phyloP scores from a whole-genome alignment of 2,797 vertebrate genomes.

The Phrynocephalus vlangalii region DNA sequence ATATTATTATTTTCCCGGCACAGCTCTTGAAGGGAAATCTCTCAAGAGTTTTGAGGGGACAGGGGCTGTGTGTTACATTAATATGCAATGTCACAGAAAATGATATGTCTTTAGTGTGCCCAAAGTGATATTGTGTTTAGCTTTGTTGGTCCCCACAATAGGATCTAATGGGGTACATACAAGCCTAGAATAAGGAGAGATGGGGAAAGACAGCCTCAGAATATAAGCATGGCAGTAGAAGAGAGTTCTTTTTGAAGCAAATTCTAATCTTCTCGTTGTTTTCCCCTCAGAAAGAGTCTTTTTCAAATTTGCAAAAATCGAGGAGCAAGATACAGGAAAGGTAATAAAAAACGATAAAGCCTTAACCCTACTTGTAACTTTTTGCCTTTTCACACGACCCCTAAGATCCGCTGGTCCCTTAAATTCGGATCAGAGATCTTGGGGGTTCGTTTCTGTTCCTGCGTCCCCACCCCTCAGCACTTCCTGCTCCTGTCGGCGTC shows the following conservation, averaged over 20 bases:
- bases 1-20: background rate
- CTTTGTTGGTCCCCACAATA: background rate
- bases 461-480: too few species aligned
- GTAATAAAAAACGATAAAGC: slow-evolving; percentile 40
- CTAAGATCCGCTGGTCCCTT: too few species aligned
- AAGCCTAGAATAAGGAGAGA: background rate
- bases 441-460: too few species aligned
- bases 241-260: background rate
- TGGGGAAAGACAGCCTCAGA: too few species aligned
- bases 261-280: background rate
- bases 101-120: background rate
- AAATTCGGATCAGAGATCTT: too few species aligned
- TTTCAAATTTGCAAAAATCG: slow-evolving; percentile 67
- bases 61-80: background rate
- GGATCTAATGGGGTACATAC: background rate
- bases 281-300: slow-evolving; percentile 73
- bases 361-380: background rate
- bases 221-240: background rate
- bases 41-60: background rate
- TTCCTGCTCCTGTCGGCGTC: too few species aligned
- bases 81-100: background rate
- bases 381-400: too few species aligned
- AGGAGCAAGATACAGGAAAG: slow-evolving; percentile 39
- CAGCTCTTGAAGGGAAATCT: background rate
- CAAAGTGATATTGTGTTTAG: background rate